Conservation (phyloP, 2,113 vertebrate genomes). For the Rhinogobius similis region DNA sequence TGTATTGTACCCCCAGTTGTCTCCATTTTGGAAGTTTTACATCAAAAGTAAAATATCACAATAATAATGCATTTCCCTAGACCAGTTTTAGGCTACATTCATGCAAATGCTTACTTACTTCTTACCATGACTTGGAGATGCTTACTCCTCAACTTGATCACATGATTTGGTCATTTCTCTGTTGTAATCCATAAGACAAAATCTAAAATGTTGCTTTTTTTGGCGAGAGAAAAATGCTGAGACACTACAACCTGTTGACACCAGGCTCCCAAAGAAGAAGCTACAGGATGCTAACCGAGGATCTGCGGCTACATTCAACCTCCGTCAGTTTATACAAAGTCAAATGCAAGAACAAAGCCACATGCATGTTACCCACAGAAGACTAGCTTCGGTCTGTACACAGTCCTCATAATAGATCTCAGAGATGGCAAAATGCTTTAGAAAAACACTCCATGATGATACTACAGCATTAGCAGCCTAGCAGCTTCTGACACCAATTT, state of each 20-base stretch:
- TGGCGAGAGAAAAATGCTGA: background rate
- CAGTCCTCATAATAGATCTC: background rate
- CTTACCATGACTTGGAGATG: background rate
- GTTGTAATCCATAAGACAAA: background rate
- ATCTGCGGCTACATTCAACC: conserved; percentile 15
- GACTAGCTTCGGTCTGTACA: background rate
- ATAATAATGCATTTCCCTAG: too few species aligned
- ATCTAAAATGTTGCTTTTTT: background rate
- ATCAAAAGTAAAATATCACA: too few species aligned
- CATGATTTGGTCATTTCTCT: background rate
- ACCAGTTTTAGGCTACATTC: too few species aligned
- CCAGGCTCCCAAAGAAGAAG: background rate
- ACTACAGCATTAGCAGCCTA: conserved; percentile 23
- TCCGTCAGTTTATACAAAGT: background rate
- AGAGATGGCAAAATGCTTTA: background rate
- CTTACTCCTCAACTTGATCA: conserved; percentile 4
- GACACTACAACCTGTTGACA: conserved; percentile 30
- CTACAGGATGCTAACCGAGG: conserved; percentile 31
- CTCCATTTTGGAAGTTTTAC: too few species aligned
- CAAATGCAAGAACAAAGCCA: background rate
- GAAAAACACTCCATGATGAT: background rate
- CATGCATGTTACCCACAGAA: background rate
- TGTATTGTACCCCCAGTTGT: too few species aligned
- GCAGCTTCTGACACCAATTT: conserved; percentile 31
- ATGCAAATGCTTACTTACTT: too few species aligned